phyloP scores from a whole-genome alignment of 2,797 vertebrate genomes.

The Kryptopterus vitreolus region DNA sequence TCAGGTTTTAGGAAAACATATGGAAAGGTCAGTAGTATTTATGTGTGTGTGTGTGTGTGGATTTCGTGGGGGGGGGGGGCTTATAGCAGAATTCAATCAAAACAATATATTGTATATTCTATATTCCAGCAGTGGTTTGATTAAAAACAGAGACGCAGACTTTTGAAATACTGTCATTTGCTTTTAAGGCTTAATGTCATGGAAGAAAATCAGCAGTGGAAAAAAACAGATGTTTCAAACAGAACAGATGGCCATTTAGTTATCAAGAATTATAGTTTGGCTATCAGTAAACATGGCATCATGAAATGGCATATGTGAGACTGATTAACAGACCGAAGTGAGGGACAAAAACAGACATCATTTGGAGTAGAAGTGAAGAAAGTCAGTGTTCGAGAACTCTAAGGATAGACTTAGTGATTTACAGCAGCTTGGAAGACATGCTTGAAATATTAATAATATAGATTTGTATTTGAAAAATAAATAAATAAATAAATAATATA shows the following conservation, averaged over 20 bases:
- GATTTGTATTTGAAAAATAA: not conserved
- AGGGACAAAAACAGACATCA: not conserved
- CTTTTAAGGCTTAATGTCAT: constrained; percentile 8
- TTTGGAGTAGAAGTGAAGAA: not conserved
- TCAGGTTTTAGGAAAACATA: constrained; percentile 50
- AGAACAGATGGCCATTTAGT: constrained; percentile 32
- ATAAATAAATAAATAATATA: too few species aligned
- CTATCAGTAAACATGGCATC: constrained; percentile 38
- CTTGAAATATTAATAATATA: not conserved
- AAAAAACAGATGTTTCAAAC: constrained; percentile 26
- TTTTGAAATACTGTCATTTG: not conserved
- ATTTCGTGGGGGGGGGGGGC: too few species aligned
- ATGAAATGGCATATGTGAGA: constrained; percentile 21
- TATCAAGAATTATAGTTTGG: constrained; percentile 23
- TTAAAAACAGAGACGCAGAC: not conserved
- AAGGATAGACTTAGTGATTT: not conserved
- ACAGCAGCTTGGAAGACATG: not conserved
- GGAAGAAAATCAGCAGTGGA: not conserved
- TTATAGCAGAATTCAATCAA: not conserved
- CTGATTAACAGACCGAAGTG: not conserved
- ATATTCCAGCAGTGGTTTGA: not conserved
- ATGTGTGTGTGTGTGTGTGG: constrained; percentile 46
- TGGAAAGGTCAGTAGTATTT: constrained; percentile 57
- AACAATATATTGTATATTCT: not conserved
- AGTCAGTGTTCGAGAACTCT: not conserved